phyloP scores from a whole-genome alignment of 2,113 vertebrate genomes.

The Fulica atra region DNA sequence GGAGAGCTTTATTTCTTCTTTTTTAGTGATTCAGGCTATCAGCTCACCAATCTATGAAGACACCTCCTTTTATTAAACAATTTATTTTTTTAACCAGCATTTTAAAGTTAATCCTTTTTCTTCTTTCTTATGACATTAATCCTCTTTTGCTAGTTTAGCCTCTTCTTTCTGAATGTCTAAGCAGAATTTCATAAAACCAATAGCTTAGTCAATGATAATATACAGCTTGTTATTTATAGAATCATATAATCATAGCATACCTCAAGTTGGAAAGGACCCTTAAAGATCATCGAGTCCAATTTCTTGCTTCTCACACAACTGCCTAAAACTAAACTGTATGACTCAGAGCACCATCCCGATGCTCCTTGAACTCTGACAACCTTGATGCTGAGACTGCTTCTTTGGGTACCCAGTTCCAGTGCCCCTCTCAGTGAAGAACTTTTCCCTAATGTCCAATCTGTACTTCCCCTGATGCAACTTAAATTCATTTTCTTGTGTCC shows the following conservation, averaged over 20 bases:
- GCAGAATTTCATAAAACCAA: not conserved
- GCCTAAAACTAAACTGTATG: not conserved
- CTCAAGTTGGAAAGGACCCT: not conserved
- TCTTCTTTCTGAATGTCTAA: not conserved
- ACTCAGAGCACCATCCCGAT: fast-evolving
- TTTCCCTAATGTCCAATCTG: not conserved
- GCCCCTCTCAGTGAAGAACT: not conserved
- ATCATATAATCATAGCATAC: not conserved
- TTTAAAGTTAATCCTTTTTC: not conserved
- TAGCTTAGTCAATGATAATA: not conserved
- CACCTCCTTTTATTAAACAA: not conserved
- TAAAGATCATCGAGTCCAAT: not conserved
- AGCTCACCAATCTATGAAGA: not conserved
- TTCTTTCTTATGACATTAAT: not conserved
- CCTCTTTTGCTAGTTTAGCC: not conserved
- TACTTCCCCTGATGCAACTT: not conserved
- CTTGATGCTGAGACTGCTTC: not conserved
- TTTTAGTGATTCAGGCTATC: not conserved
- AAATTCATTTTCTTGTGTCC: not conserved
- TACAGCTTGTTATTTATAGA: not conserved
- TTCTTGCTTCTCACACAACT: not conserved
- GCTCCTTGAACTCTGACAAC: not conserved
- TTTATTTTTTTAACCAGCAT: not conserved
- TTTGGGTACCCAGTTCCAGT: not conserved
- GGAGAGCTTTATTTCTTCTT: not conserved